phyloP scores from a whole-genome alignment of 2,888 invertebrate genomes.

The Ophion obscuratus region DNA sequence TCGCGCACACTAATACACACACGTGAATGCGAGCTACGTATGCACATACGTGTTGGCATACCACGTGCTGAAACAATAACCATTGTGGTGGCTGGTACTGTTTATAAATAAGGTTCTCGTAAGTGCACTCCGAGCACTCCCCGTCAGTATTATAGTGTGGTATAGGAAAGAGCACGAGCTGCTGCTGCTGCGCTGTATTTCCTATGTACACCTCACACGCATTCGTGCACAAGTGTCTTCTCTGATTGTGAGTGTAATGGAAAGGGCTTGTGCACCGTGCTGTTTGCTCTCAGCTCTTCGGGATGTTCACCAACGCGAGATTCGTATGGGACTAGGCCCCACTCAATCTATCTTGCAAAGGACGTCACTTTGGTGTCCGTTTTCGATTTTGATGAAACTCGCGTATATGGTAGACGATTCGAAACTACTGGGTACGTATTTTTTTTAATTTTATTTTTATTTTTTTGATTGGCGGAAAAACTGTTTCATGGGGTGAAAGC shows the following conservation, averaged over 20 bases:
- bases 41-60: conserved; percentile 70
- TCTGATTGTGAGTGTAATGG: conserved; percentile 20
- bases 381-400: neutral
- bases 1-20: conserved; percentile 51
- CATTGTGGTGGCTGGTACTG: conserved; percentile 82
- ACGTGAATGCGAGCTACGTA: neutral
- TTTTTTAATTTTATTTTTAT: too few species aligned
- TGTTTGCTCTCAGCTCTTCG: conserved; percentile 30
- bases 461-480: too few species aligned
- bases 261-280: conserved; percentile 42
- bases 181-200: neutral
- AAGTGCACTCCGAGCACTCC: conserved; percentile 53
- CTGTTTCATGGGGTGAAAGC: too few species aligned
- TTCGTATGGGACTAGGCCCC: conserved; percentile 73
- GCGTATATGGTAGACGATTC: too few species aligned
- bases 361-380: neutral
- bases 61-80: conserved; percentile 83
- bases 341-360: neutral
- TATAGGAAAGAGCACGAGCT: neutral
- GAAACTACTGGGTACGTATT: too few species aligned
- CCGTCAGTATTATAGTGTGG: conserved; percentile 1
- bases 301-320: conserved; percentile 73
- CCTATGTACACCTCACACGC: conserved; percentile 43
- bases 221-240: neutral
- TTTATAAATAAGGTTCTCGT: conserved; percentile 80